phyloP scores from a whole-genome alignment of 1,140 invertebrate genomes.

The Lordiphosa clarofinis region DNA sequence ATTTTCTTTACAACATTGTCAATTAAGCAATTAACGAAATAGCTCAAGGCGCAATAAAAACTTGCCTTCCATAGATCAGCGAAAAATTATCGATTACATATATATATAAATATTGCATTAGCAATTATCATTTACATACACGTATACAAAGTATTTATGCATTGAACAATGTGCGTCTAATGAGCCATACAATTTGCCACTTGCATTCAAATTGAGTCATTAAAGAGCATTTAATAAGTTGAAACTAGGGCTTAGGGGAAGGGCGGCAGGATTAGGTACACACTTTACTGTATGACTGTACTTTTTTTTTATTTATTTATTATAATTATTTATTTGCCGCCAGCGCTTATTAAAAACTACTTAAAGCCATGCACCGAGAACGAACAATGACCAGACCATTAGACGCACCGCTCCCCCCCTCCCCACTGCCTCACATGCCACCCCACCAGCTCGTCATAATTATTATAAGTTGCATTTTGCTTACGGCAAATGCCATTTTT shows the following conservation, averaged over 20 bases:
- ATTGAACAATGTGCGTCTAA: constrained; percentile 14
- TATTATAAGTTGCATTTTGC: constrained; percentile 38
- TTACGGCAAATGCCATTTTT: constrained; percentile 27
- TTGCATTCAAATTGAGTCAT: constrained; percentile 70
- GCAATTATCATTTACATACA: constrained; percentile 56
- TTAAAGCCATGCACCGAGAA: constrained; percentile 33
- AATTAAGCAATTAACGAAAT: constrained; percentile 2
- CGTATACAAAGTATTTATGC: constrained; percentile 24
- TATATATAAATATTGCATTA: constrained; percentile 8
- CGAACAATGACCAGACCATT: constrained; percentile 48
- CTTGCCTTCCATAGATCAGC: constrained; percentile 28
- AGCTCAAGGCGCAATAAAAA: constrained; percentile 23
- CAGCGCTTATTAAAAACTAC: constrained; percentile 69
- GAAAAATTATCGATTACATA: constrained; percentile 43
- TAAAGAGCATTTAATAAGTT: constrained; percentile 40
- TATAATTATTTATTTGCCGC: constrained; percentile 74
- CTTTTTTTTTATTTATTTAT: constrained; percentile 70
- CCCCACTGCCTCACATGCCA: background rate
- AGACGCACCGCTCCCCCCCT: constrained; percentile 13
- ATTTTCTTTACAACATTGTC: background rate
- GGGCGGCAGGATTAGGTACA: constrained; percentile 2
- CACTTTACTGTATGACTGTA: constrained; percentile 17
- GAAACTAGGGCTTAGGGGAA: constrained; percentile 26
- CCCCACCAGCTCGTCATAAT: constrained; percentile 31
- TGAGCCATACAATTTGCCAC: constrained; percentile 33